Percentiles rank a stretch among this genome's conserved stretches.
phyloP scores from a whole-genome alignment of 2,113 vertebrate genomes.

The Pterocles burchelli region DNA sequence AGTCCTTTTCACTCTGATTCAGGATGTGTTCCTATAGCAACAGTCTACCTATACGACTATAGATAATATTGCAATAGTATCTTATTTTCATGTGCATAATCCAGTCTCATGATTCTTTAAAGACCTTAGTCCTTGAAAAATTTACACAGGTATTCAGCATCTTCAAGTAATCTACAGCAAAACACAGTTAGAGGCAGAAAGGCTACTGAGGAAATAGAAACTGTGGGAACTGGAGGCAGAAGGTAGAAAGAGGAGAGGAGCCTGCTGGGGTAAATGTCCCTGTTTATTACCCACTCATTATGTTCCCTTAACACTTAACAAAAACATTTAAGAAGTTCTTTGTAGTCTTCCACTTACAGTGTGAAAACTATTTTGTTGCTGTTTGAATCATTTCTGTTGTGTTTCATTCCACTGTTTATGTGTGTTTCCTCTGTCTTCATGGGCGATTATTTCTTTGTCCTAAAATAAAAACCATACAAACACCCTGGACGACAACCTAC shows the following conservation, averaged over 20 bases:
- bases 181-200: background rate
- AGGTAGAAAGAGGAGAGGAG: background rate
- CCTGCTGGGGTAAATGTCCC: background rate
- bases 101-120: background rate
- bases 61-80: background rate
- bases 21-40: background rate
- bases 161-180: background rate
- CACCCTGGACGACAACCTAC: background rate
- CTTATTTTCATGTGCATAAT: background rate
- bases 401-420: background rate
- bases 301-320: background rate
- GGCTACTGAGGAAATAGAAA: background rate
- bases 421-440: background rate
- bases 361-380: background rate
- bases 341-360: background rate
- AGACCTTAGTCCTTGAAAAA: background rate
- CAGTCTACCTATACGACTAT: fast-evolving
- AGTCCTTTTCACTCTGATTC: background rate
- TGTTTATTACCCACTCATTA: background rate
- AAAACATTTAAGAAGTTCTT: background rate
- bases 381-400: background rate
- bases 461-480: background rate
- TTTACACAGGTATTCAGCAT: background rate
- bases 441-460: background rate
- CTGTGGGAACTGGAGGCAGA: background rate